Conservation (phyloP, 2,113 vertebrate genomes). For the Indicator indicator region DNA sequence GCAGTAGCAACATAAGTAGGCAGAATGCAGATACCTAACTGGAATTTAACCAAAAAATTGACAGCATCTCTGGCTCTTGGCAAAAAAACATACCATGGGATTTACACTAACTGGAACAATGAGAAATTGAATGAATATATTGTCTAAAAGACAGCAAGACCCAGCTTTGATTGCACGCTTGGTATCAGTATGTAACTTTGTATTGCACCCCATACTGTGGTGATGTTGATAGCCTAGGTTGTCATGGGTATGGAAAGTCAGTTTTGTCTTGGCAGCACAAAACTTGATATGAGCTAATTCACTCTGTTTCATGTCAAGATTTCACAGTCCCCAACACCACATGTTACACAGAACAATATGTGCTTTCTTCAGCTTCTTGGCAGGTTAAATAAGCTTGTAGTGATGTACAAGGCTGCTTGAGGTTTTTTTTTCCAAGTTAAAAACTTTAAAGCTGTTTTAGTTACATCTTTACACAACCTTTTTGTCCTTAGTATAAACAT, state of each 20-base stretch:
- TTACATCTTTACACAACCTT: background rate
- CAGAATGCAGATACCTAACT: slow-evolving; percentile 33
- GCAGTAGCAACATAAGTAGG: background rate
- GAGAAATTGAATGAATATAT: background rate
- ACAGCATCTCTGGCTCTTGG: slow-evolving; percentile 13
- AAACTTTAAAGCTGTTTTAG: background rate
- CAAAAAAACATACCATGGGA: background rate
- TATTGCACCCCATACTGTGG: background rate
- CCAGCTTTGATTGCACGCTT: background rate
- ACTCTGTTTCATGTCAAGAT: slow-evolving; percentile 44
- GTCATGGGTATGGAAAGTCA: background rate
- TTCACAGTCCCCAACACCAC: slow-evolving; percentile 25
- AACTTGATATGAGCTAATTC: slow-evolving; percentile 12
- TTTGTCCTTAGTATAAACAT: background rate
- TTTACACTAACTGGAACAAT: background rate
- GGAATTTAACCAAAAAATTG: slow-evolving; percentile 43
- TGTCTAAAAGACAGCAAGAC: background rate
- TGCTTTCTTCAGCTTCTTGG: slow-evolving; percentile 46
- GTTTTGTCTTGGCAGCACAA: slow-evolving; percentile 27
- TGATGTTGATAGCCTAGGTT: background rate
- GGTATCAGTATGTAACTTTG: background rate
- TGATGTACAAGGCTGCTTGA: background rate
- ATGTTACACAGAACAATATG: slow-evolving; percentile 46
- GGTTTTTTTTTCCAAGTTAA: background rate
- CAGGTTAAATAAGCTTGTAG: slow-evolving; percentile 16